Conservation (phyloP, 2,797 vertebrate genomes). For the Clamator glandarius region DNA sequence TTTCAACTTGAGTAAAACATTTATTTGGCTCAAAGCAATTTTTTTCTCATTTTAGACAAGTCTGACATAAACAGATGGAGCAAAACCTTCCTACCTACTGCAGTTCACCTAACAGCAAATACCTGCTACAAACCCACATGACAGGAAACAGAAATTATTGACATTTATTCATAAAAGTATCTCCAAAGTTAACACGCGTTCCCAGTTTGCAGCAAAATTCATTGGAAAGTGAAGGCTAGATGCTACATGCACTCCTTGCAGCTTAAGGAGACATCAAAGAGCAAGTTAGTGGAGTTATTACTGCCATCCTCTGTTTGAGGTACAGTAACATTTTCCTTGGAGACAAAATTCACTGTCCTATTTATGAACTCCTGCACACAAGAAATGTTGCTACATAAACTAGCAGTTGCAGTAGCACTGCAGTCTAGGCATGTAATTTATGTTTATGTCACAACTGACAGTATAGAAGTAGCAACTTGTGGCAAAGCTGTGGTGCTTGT, state of each 20-base stretch:
- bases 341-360: background rate
- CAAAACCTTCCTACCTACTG: background rate
- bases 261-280: background rate
- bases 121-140: background rate
- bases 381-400: background rate
- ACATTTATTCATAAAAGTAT: background rate
- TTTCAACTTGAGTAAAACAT: background rate
- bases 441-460: background rate
- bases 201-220: background rate
- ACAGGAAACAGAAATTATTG: background rate
- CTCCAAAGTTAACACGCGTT: background rate
- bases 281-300: background rate
- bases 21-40: background rate
- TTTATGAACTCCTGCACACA: background rate
- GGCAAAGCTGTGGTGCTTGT: background rate
- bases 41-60: background rate
- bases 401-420: background rate
- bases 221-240: background rate
- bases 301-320: background rate
- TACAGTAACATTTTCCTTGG: background rate
- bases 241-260: background rate
- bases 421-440: background rate
- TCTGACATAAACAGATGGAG: background rate
- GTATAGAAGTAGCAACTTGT: background rate
- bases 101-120: background rate